Evolutionary conservation across 2,888 invertebrate genomes (phyloP).

Genomic region (Coelinius sp.): DNA sequence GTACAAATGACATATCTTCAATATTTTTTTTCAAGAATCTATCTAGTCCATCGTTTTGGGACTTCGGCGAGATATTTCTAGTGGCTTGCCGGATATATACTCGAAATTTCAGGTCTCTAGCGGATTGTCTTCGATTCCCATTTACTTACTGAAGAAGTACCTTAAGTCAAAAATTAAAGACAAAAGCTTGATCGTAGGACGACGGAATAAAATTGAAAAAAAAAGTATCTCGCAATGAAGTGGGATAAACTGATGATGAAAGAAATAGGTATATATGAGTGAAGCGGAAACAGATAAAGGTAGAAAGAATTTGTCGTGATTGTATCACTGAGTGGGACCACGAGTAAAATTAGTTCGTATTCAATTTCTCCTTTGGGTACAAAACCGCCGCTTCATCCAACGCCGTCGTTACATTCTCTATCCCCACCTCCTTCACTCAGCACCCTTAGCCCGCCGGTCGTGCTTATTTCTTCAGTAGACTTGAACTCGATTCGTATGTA

Average conservation of each 20-base stretch:
- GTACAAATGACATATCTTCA: no score
- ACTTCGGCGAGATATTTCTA: no score
- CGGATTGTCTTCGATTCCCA: no score
- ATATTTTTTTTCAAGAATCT: no score
- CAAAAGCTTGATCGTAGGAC: neutral
- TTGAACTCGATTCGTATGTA: slow-evolving; percentile 49
- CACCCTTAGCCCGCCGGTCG: slow-evolving; percentile 24
- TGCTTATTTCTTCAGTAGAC: slow-evolving; percentile 50
- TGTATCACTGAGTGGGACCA: slow-evolving; percentile 57
- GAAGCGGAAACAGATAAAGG: slow-evolving; percentile 33
- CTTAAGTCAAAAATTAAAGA: neutral
- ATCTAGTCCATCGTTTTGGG: no score
- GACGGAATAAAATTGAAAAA: neutral
- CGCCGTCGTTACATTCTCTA: slow-evolving; percentile 12
- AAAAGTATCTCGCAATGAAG: neutral
- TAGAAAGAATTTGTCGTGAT: slow-evolving; percentile 38
- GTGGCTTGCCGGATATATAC: no score
- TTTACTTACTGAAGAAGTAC: no score
- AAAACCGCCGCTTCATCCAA: slow-evolving; percentile 35
- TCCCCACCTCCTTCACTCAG: slow-evolving; percentile 10
- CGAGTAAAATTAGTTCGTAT: slow-evolving; percentile 69
- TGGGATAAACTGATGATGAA: slow-evolving; percentile 10
- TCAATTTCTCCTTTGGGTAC: slow-evolving; percentile 68
- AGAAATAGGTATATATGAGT: slow-evolving; percentile 6
- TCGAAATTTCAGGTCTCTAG: no score